Percentiles rank a stretch among this genome's conserved stretches.
Conservation (phyloP, 2,797 vertebrate species). For the Hydrocynus forskahlii region DNA sequence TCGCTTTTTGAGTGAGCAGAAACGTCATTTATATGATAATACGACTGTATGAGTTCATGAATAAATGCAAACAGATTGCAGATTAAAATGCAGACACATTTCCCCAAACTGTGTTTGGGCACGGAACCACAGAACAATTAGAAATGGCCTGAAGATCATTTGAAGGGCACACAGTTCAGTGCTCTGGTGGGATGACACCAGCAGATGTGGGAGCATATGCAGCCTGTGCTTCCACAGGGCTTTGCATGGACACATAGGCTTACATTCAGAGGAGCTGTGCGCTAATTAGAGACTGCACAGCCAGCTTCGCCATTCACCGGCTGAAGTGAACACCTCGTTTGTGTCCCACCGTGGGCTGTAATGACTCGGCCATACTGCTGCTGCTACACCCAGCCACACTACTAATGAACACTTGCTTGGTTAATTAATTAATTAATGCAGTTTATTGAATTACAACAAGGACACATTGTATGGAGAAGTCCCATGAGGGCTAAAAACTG, state of each 20-base stretch:
- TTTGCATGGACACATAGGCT: slow-evolving; percentile 28
- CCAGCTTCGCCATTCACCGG: slow-evolving; percentile 3
- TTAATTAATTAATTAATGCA: slow-evolving; percentile 49
- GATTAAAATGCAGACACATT: slow-evolving; percentile 55
- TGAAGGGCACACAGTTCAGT: slow-evolving; percentile 48
- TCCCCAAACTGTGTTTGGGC: slow-evolving; percentile 27
- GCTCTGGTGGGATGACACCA: slow-evolving; percentile 36
- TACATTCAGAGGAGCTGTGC: slow-evolving; percentile 11
- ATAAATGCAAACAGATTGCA: slow-evolving; percentile 60
- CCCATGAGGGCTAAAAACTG: slow-evolving; percentile 6
- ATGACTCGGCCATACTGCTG: slow-evolving; percentile 21
- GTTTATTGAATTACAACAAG: slow-evolving; percentile 35
- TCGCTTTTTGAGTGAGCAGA: slow-evolving; percentile 33
- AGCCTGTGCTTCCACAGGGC: slow-evolving; percentile 25
- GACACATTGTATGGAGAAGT: slow-evolving; percentile 13
- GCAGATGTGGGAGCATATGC: slow-evolving; percentile 52
- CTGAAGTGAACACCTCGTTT: slow-evolving; percentile 18
- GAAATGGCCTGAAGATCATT: slow-evolving; percentile 56
- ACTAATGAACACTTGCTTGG: slow-evolving; percentile 44
- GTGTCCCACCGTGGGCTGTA: background rate
- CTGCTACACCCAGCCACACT: background rate
- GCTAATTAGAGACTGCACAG: slow-evolving; percentile 45
- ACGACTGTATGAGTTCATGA: slow-evolving; percentile 58
- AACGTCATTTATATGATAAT: slow-evolving; percentile 65
- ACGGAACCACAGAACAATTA: slow-evolving; percentile 53